Percentiles rank a stretch among this genome's conserved stretches.
Evolutionary conservation across 2,888 invertebrate species (phyloP).

Genomic region (Onthophagus sagittarius): DNA sequence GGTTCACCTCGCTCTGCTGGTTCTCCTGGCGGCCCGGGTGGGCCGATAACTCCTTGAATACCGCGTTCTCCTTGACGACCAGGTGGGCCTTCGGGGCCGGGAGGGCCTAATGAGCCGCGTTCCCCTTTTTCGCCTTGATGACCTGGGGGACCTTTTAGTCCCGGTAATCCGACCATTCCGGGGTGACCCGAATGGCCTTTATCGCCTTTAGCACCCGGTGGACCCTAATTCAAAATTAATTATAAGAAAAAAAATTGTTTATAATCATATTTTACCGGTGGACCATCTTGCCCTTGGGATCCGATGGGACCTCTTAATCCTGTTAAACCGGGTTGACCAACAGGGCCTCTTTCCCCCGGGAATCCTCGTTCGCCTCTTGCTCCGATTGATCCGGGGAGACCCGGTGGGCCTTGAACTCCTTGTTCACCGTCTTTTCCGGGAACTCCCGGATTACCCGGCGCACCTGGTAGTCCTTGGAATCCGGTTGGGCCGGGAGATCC

Average conservation of each 20-base stretch:
- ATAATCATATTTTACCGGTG: conserved; percentile 52
- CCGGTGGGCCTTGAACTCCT: conserved; percentile 64
- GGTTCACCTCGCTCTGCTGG: conserved; percentile 76
- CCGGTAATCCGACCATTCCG: conserved; percentile 70
- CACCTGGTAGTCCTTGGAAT: conserved; percentile 61
- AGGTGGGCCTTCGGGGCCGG: conserved; percentile 73
- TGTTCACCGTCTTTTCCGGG: conserved; percentile 79
- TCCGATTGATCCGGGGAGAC: conserved; percentile 55
- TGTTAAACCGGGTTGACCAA: conserved; percentile 62
- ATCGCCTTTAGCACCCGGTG: conserved; percentile 61
- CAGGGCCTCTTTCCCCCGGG: conserved; percentile 70
- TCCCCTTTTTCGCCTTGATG: conserved; percentile 72
- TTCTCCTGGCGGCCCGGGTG: conserved; percentile 74
- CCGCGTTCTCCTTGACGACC: conserved; percentile 70
- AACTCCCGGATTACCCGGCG: conserved; percentile 66
- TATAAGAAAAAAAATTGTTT: conserved; percentile 8
- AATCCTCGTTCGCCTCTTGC: conserved; percentile 63
- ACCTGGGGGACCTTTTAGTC: conserved; percentile 64
- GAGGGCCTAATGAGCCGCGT: conserved; percentile 62
- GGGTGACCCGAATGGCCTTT: conserved; percentile 70
- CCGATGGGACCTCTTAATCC: conserved; percentile 66
- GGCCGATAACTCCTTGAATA: conserved; percentile 70
- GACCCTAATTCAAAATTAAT: conserved; percentile 52
- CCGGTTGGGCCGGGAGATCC: conserved; percentile 69
- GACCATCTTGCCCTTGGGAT: conserved; percentile 65